A percentile compares a stretch with the other conserved stretches of the same genome.
Conservation (phyloP, 92 coral and sea anemone species). For the Umimayanthus kanabou region DNA sequence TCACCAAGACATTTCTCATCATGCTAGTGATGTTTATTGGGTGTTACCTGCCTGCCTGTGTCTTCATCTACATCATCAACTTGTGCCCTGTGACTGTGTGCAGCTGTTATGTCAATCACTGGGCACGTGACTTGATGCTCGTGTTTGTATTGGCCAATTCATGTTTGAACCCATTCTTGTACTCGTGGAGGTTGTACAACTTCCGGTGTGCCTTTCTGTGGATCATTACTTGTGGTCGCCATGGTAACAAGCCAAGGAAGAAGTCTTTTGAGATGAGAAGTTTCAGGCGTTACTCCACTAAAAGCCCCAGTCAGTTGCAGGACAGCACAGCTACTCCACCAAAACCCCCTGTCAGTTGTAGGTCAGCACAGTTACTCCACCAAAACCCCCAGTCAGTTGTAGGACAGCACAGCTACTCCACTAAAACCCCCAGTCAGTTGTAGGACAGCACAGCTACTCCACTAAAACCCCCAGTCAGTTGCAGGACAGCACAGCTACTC, state of each 20-base stretch:
- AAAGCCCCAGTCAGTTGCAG: neutral
- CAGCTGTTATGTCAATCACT: constrained; percentile 66
- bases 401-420: too few relatives aligned
- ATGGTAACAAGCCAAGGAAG: constrained; percentile 51
- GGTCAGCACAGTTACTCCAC: neutral
- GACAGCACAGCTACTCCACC: neutral
- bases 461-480: too few relatives aligned
- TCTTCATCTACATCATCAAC: constrained; percentile 78
- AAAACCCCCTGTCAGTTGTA: neutral
- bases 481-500: too few relatives aligned
- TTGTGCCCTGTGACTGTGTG: constrained; percentile 68
- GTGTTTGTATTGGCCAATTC: constrained; percentile 83
- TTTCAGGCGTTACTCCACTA: constrained; percentile 47
- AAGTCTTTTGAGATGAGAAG: constrained; percentile 61
- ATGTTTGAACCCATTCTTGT: constrained; percentile 90
- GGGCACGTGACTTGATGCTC: constrained; percentile 93
- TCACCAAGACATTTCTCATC: constrained; percentile 86
- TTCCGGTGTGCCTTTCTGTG: constrained; percentile 77
- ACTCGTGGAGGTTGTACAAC: constrained; percentile 78
- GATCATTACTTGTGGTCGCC: constrained; percentile 67
- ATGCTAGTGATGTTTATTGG: constrained; percentile 73
- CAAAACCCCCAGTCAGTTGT: too few relatives aligned
- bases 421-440: too few relatives aligned
- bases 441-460: too few relatives aligned
- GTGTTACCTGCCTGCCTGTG: constrained; percentile 84